These are phyloP conservation scores for Sympetrum striolatum DNA, from an alignment of 2,888 invertebrate species.

Conservation along the genomic window DNA sequence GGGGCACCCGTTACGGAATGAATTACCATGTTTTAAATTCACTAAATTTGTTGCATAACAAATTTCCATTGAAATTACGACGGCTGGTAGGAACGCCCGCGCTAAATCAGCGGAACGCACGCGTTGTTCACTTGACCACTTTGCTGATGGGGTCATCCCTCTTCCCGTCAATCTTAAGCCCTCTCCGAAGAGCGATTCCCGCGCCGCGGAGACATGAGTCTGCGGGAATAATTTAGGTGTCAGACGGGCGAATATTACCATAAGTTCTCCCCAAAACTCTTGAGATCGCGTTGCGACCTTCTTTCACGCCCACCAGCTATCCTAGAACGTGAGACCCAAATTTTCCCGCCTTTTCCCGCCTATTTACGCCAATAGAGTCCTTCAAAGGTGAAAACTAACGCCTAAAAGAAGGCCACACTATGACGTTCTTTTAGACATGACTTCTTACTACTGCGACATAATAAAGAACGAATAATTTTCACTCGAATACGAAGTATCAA, in stretches of 20 bases:
- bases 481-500: no score
- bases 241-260: not conserved
- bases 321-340: not conserved
- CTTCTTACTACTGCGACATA: no score
- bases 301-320: not conserved
- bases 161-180: conserved; percentile 18
- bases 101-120: not conserved
- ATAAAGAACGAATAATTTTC: no score
- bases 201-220: conserved; percentile 1
- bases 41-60: conserved; percentile 39
- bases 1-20: not conserved
- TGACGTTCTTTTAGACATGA: no score
- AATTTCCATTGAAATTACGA: conserved; percentile 33
- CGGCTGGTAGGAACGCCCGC: not conserved
- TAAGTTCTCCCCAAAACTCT: not conserved
- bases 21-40: conserved; percentile 38
- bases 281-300: not conserved
- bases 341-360: not conserved
- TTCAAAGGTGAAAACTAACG: not conserved
- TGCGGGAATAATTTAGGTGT: conserved; percentile 17
- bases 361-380: not conserved
- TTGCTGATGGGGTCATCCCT: conserved; percentile 35
- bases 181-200: not conserved
- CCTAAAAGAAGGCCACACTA: no score
- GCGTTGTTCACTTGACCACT: conserved; percentile 10